Base-by-base conservation (phyloP, 2,888 invertebrate genomes). In the Melitaea athalia region DNA sequence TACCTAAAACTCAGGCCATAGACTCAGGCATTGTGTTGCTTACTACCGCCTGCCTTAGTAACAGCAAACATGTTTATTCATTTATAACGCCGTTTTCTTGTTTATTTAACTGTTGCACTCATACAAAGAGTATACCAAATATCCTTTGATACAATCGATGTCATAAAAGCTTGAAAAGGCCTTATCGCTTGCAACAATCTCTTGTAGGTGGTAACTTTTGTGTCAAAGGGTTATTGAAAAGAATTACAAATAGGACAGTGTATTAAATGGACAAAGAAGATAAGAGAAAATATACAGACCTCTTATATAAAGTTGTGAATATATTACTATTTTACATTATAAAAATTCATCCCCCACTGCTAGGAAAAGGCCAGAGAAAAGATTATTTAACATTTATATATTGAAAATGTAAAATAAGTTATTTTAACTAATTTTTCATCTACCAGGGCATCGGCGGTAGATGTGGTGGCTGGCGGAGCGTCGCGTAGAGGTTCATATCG, bases 391-490 rank as follows among this genome's bases (percentile, higher is more conserved):
- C 38, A 38, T 38, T 38, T 8, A 38, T 5, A 38, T 38, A 38
- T 7, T 3, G 8, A 50, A 42, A 47, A 53, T 14, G 14, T 52
- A 14, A 3, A 50, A 53, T 31, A 17, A 55, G n/a, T 55, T 61
- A 61, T 45, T 61, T 14, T 63, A 57, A 43, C 49, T 63, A 24
- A 24, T 24, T 24, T 24, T 2, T 24, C 24, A 3, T 15, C 17
- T 15, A 59, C 0, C 76, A 93, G 96, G 78, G 96, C 96, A 72
- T 97, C 97, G 52, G 97, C 97, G 15, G 97, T 97, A 79, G 97
- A 97, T 80, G 96, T 97, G 14, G 97, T 96, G 78, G 95, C 95
- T 1, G 95, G 95, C 1, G 86, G 94, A 59, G 93, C 92, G n/a
- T 94, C 94, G 0, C 86, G 94, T 8, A 93, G 94, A 68, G 94